These are phyloP conservation scores for Mycalesis mineus DNA, from an alignment of 2,888 invertebrate genomes.

Conservation along the genomic window DNA sequence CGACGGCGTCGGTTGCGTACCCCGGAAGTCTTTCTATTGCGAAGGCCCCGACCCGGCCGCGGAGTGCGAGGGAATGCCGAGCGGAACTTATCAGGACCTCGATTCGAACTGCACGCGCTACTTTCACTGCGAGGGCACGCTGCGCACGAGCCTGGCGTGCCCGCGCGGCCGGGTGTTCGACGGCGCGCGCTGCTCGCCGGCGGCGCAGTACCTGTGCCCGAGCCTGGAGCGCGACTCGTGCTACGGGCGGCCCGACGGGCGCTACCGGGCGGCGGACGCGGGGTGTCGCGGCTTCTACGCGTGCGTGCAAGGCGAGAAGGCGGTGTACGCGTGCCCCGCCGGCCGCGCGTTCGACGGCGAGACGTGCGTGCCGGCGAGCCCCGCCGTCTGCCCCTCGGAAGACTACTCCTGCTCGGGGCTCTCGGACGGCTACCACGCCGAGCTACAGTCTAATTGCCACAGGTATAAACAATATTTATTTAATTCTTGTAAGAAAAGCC, in stretches of 20 bases:
- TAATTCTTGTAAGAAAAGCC: too few species aligned
- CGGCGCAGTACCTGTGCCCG: conserved; percentile 61
- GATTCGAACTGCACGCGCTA: conserved; percentile 74
- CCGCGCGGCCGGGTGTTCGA: conserved; percentile 61
- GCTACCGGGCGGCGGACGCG: conserved; percentile 68
- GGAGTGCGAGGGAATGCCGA: conserved; percentile 68
- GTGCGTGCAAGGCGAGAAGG: conserved; percentile 75
- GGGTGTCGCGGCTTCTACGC: conserved; percentile 80
- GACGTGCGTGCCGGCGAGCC: conserved; percentile 60
- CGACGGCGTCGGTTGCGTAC: conserved; percentile 70
- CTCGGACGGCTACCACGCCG: conserved; percentile 77
- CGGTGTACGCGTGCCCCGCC: conserved; percentile 76
- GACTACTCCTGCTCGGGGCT: conserved; percentile 71
- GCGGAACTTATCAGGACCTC: conserved; percentile 76
- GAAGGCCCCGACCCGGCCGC: conserved; percentile 60
- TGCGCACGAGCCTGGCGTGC: conserved; percentile 62
- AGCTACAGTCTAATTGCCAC: conserved; percentile 73
- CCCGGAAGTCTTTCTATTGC: conserved; percentile 59
- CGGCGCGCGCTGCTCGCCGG: conserved; percentile 61
- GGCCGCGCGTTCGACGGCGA: conserved; percentile 77
- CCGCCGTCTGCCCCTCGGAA: conserved; percentile 54
- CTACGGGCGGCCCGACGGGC: conserved; percentile 72
- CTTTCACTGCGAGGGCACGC: conserved; percentile 66
- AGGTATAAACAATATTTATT: conserved; percentile 40
- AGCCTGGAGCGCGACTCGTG: conserved; percentile 73